These are phyloP conservation scores for Anticlea derivata DNA, from an alignment of 2,888 invertebrate genomes.

Conservation along the genomic window DNA sequence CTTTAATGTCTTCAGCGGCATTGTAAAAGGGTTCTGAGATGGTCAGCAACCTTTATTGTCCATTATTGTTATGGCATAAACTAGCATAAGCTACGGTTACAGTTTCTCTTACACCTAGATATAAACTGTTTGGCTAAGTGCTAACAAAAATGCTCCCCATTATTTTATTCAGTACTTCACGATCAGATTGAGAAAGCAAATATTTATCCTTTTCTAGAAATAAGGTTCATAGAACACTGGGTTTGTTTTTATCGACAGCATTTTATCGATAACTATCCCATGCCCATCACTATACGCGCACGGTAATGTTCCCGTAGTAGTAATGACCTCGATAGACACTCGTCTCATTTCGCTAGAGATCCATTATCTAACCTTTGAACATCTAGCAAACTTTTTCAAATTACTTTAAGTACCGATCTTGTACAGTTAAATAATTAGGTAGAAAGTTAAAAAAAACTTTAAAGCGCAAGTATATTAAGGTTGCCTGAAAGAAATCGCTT, in stretches of 20 bases:
- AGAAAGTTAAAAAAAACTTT: too few species aligned
- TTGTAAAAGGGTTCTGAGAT: constrained; percentile 8
- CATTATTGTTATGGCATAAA: constrained; percentile 2
- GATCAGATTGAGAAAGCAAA: too few species aligned
- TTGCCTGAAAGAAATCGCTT: too few species aligned
- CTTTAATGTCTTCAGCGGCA: constrained; percentile 16
- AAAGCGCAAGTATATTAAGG: too few species aligned
- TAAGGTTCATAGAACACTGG: not conserved
- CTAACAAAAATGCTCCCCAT: too few species aligned
- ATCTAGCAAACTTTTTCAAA: constrained; percentile 26
- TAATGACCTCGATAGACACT: constrained; percentile 51
- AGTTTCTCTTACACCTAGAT: not conserved
- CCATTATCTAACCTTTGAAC: constrained; percentile 53
- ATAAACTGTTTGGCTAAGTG: not conserved
- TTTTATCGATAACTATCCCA: constrained; percentile 1
- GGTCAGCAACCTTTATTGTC: constrained; percentile 19
- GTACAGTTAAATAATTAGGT: too few species aligned
- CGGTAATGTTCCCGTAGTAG: constrained; percentile 47
- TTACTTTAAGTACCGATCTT: too few species aligned
- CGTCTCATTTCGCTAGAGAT: constrained; percentile 55
- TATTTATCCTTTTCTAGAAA: too few species aligned
- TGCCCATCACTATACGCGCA: constrained; percentile 17
- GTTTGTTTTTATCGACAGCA: constrained; percentile 1
- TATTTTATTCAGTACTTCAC: too few species aligned
- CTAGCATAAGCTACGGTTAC: not conserved